Percentiles rank a stretch among this genome's conserved stretches.
These are phyloP conservation scores for Philypnodon macrostomus DNA, from an alignment of 2,797 vertebrate genomes.

Conservation along the genomic window DNA sequence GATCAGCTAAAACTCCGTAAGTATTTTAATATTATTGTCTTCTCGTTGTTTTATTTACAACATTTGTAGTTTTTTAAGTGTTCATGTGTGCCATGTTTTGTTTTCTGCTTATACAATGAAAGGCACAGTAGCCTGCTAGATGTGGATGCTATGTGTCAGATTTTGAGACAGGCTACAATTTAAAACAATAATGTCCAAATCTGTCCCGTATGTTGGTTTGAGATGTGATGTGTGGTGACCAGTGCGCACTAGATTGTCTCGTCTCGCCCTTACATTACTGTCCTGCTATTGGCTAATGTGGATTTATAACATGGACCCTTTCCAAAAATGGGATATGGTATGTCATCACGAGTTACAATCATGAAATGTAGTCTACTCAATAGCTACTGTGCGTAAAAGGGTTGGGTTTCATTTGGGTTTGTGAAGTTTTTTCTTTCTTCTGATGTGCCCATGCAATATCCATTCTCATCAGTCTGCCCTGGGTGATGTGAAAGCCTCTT, in stretches of 20 bases:
- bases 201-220: slow-evolving; percentile 33
- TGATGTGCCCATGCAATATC: slow-evolving; percentile 7
- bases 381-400: no score
- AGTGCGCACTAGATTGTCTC: slow-evolving; percentile 52
- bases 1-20: slow-evolving; percentile 75
- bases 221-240: slow-evolving; percentile 34
- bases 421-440: not conserved
- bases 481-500: slow-evolving; percentile 57
- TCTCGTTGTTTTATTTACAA: not conserved
- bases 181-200: slow-evolving; percentile 12
- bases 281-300: slow-evolving; percentile 34
- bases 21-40: slow-evolving; percentile 15
- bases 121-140: no score
- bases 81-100: slow-evolving; percentile 1
- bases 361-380: not conserved
- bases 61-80: not conserved
- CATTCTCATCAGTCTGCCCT: slow-evolving; percentile 21
- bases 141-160: not conserved
- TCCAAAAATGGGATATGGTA: slow-evolving; percentile 12
- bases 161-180: not conserved
- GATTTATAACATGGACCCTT: slow-evolving; percentile 21
- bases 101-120: not conserved
- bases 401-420: not conserved
- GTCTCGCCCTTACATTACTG: slow-evolving; percentile 34
- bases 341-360: slow-evolving; percentile 5